Percentiles rank a stretch among this genome's conserved stretches.
These are phyloP conservation scores for Ataeniobius toweri DNA, from an alignment of 2,797 vertebrate genomes.

Conservation along the genomic window DNA sequence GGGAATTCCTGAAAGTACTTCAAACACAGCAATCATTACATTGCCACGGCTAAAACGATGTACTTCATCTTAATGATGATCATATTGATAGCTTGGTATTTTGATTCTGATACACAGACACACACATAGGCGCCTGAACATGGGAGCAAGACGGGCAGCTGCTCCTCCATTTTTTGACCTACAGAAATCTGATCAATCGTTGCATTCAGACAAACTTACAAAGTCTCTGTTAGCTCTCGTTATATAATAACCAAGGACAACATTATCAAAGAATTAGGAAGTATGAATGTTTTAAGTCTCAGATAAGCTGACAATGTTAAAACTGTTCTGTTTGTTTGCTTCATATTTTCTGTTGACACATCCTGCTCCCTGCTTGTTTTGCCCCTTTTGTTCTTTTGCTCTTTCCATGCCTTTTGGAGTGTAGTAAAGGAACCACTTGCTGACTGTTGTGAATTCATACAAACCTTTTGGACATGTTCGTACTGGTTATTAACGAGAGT, in stretches of 20 bases:
- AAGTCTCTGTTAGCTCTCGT: not conserved
- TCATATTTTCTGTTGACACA: no score
- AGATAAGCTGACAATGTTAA: no score
- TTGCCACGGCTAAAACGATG: not conserved
- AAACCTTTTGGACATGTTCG: no score
- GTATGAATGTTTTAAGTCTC: no score
- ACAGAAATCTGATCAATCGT: not conserved
- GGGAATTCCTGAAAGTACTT: not conserved
- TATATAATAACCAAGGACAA: not conserved
- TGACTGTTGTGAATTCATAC: no score
- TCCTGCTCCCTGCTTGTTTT: no score
- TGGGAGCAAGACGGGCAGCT: not conserved
- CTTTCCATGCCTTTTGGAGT: no score
- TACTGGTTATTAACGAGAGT: no score
- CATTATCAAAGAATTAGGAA: not conserved
- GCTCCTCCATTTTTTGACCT: no score
- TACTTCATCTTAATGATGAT: not conserved
- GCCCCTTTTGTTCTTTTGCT: no score
- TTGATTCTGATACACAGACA: not conserved
- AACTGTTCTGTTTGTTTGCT: no score
- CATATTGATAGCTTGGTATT: not conserved
- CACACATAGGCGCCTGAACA: not conserved
- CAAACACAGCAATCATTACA: not conserved
- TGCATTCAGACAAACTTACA: not conserved
- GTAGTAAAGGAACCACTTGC: no score